A percentile compares a stretch with the other conserved stretches of the same genome.
phyloP scores from a whole-genome alignment of 1,140 invertebrate species.

The Temnothorax longispinosus region DNA sequence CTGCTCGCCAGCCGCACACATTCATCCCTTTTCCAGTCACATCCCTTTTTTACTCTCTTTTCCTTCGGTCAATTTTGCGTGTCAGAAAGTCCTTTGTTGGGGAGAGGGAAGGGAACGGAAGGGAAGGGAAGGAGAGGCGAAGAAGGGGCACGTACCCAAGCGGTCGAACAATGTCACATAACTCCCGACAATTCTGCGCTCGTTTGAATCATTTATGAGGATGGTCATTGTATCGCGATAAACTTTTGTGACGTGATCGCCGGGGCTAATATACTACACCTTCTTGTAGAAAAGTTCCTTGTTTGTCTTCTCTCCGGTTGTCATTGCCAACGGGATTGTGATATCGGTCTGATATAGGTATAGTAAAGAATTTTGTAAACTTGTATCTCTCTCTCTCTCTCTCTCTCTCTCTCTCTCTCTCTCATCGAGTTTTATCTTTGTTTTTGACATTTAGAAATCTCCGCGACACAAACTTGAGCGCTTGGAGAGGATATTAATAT shows the following conservation, averaged over 20 bases:
- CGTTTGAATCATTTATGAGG: slow-evolving; percentile 68
- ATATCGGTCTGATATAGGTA: background rate
- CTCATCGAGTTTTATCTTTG: background rate
- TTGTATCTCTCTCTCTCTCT: background rate
- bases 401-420: too few relatives aligned
- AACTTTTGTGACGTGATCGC: slow-evolving; percentile 73
- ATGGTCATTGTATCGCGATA: slow-evolving; percentile 74
- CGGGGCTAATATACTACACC: slow-evolving; percentile 49
- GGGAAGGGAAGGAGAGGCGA: background rate
- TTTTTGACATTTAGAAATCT: slow-evolving; percentile 6
- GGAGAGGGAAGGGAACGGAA: background rate
- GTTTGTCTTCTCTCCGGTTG: slow-evolving; percentile 22
- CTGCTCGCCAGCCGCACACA: slow-evolving; percentile 20
- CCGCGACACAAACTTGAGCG: background rate
- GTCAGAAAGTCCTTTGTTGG: slow-evolving; percentile 68
- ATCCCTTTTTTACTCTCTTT: slow-evolving; percentile 47
- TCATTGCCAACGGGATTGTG: slow-evolving; percentile 23
- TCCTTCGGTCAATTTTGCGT: slow-evolving; percentile 74
- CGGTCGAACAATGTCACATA: slow-evolving; percentile 69
- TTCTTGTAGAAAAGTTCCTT: slow-evolving; percentile 56
- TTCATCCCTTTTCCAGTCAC: slow-evolving; percentile 50
- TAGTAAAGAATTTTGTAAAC: background rate
- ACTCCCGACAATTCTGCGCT: slow-evolving; percentile 69
- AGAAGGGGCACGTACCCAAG: slow-evolving; percentile 32
- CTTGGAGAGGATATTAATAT: background rate